Base-by-base conservation (phyloP, 2,113 vertebrate genomes). In the Piprites chloris region DNA sequence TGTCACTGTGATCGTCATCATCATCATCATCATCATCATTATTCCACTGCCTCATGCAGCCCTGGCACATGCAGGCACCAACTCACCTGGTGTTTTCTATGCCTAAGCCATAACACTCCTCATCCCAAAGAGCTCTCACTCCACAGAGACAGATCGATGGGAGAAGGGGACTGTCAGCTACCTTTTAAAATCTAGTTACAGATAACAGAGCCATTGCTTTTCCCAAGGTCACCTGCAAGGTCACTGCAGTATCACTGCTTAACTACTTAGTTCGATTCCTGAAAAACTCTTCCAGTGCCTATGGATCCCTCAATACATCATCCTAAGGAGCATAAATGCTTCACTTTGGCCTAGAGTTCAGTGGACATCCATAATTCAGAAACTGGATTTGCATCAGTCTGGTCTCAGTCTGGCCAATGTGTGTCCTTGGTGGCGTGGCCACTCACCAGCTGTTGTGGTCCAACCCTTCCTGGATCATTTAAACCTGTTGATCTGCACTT, bases 361-460 rank as follows among this genome's bases (percentile, higher is more conserved):
- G 66, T 55, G 58, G n/a, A 63, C 26, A 44, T 35, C 53, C 49
- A 16, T 85, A 26, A 27, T 33, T 32, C 7, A 0, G 84, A 71
- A 93, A 78, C 13, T 65, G 61, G 42, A 65, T 90, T 83, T 83
- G n/a, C 3, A 6, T 33, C 72, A 53, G 14, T 35, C 67, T 79
- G 58, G 30, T 75, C 52, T 89, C 56, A 47, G 44, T 52, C 47
- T 5, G 11, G 69, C 52, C 47, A 53, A 11, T 1, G 5, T 14
- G 20, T 69, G 28, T 65, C 47, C 67, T 68, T 2, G 0, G n/a
- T 5, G 4, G 7, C 0, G 0, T 6, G n/a, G 33, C 47, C 12
- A 1, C 23, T 65, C 52, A 17, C 28, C 1, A 1, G 28, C 69
- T 89, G 30, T 5, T 75, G 65, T 2, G 1, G 22, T 55, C 66